Percentiles rank a stretch among this genome's conserved stretches.
Evolutionary conservation across 2,797 vertebrate species (phyloP).

Genomic region (Sorex maritimensis): DNA sequence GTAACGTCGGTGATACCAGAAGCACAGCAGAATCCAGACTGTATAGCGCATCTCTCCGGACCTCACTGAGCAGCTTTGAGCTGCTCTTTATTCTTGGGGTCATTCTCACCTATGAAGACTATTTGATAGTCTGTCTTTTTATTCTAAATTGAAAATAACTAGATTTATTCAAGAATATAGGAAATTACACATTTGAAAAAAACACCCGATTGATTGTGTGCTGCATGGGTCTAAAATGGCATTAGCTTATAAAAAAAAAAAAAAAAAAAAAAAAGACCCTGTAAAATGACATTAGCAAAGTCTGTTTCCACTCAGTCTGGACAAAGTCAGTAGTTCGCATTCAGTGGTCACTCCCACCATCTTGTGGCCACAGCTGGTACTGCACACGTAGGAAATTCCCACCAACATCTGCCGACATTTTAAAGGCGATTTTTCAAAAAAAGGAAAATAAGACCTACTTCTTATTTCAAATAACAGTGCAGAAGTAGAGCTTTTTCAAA

Average conservation of each 20-base stretch:
- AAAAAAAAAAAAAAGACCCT: too few relatives aligned
- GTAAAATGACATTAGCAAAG: conserved; percentile 43
- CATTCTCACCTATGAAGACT: neutral
- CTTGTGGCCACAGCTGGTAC: conserved; percentile 49
- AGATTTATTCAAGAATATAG: conserved; percentile 39
- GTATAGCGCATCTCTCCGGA: too few relatives aligned
- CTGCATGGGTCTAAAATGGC: conserved; percentile 5
- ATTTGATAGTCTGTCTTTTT: neutral
- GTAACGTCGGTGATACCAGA: neutral
- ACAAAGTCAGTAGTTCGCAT: neutral
- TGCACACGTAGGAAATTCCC: neutral
- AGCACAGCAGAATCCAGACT: neutral
- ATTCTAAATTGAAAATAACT: conserved; percentile 21
- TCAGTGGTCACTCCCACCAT: conserved; percentile 45
- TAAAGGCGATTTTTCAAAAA: neutral
- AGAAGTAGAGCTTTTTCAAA: neutral
- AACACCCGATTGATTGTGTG: conserved; percentile 16
- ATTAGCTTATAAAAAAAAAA: neutral
- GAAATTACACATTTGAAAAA: conserved; percentile 52
- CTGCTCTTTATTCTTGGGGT: neutral
- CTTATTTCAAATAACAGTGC: neutral
- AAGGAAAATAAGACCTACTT: neutral
- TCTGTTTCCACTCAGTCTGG: neutral
- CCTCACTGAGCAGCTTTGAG: too few relatives aligned
- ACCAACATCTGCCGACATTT: too few relatives aligned